Evolutionary conservation across 2,113 vertebrate genomes (phyloP), one percentile per base, ranked within the genome.

Genomic region (Tiliqua scincoides): DNA sequence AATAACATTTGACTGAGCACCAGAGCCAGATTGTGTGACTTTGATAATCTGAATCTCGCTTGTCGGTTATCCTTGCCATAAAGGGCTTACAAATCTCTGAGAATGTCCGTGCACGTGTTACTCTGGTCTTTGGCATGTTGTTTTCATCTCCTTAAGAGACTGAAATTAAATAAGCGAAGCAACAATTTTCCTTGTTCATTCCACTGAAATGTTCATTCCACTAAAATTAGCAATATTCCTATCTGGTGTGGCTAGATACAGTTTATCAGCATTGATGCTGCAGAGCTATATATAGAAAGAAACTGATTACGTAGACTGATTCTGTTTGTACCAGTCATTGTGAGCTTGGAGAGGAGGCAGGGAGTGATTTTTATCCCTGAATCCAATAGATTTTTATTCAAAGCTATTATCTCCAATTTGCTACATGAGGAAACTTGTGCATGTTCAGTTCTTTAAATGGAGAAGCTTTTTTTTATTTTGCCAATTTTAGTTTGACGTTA

Each of bases 121-220:
- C 81, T 35, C 11, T 89, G 89, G 2, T 32, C 79, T 92, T 92
- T 76, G 72, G 83, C 79, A 91, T 59, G 35, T 17, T 17, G 14
- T 6, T 30, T 54, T 30, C 1, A 15, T 32, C 68, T 93, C 82
- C 83, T 91, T 40, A 52, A 91, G 21, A 83, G 37, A 17, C 52
- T 27, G 61, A 74, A 32, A 79, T 54, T 32, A 90, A 75, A 75
- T 7, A 75, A 75, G 15, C 43, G 54, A 54, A 48, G 17, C 43
- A n/a, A 37, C 54, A 25, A 6, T 63, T 79, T 77, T 48, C 43
- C 43, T 48, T 48, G 43, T 48, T 32, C 48, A 15, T 76, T 2
- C 6, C 27, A 0, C 57, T 2, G 35, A 57, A 82, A 30, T 76
- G 43, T 48, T 32, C 48, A 15, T 76, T 2, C 6, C 27, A 0